phyloP scores from a whole-genome alignment of 2,888 invertebrate species.

The Thalpophila matura region DNA sequence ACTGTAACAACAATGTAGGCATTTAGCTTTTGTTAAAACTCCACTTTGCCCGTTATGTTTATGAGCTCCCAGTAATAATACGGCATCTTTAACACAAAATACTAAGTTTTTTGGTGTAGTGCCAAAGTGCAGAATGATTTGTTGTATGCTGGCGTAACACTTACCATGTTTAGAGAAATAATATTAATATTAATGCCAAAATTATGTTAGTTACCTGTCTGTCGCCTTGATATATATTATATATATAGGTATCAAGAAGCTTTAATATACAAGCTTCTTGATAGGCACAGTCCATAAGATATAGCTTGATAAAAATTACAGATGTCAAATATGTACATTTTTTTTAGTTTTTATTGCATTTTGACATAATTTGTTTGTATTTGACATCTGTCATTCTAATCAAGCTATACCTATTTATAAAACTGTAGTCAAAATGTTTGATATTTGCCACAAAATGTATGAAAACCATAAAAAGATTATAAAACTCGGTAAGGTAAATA shows the following conservation, averaged over 20 bases:
- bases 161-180: constrained; percentile 48
- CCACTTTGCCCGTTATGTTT: constrained; percentile 61
- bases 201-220: too few species aligned
- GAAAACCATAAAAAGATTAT: constrained; percentile 1
- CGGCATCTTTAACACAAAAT: constrained; percentile 60
- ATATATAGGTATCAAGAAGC: too few species aligned
- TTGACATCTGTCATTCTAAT: too few species aligned
- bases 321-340: too few species aligned
- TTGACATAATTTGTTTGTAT: too few species aligned
- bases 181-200: constrained; percentile 47
- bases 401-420: too few species aligned
- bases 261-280: too few species aligned
- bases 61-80: constrained; percentile 60
- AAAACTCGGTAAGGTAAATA: constrained; percentile 1
- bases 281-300: too few species aligned
- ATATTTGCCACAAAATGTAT: neutral
- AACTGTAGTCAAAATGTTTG: constrained; percentile 10
- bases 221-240: constrained; percentile 7
- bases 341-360: too few species aligned
- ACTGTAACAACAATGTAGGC: constrained; percentile 67
- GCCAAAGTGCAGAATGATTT: constrained; percentile 66
- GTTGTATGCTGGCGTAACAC: constrained; percentile 43
- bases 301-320: too few species aligned
- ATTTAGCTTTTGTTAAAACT: constrained; percentile 64
- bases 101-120: constrained; percentile 61